Base-by-base conservation (phyloP, 2,113 vertebrate genomes). In the Carettochelys insculpta region DNA sequence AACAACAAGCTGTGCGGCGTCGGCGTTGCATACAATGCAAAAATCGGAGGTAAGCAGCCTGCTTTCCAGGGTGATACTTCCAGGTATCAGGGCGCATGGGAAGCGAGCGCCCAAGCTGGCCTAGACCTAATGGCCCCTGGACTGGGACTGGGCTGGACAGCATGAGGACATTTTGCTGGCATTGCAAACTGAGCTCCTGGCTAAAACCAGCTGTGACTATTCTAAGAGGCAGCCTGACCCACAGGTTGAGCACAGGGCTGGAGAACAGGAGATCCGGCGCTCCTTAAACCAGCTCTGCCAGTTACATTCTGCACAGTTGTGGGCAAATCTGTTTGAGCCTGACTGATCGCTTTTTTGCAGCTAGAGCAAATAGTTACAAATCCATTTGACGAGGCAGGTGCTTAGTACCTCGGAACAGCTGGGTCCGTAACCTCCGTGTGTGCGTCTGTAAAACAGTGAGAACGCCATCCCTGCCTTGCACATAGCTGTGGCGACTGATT, bases 1-100 rank as follows among this genome's bases (percentile, higher is more conserved):
- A 97, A 98, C 96, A 98, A 98, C 1, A 9, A 17, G 0, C 24
- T 98, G 92, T 98, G 98, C 0, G 98, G 98, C 0, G 92, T 92
- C 0, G 98, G 98, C 0, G 83, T 98, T 0, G 98, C 98, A 0
- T 98, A 97, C 95, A 96, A 97, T 0, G 97, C 97, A 71, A 97
- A 50, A 31, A 95, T 98, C 0, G 98, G 98, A 96, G 98, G 98
- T 97, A 97, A 86, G 92, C 4, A 0, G 0, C 14, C 2, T 0
- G 41, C 3, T 58, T 7, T 1, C 0, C 2, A 0, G 71, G 3
- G 7, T 45, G 22, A 45, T 14, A 14, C 71, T 27, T 45, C 24
- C 24, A 14, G 41, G 5, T 2, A 34, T 41, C 43, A 73, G 43
- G 7, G 2, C 3, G 17, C 3, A 4, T 3, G 9, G 34, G 29